Evolutionary conservation across 2,888 invertebrate genomes (phyloP).

Genomic region (Marasmarcha lunaedactyla): DNA sequence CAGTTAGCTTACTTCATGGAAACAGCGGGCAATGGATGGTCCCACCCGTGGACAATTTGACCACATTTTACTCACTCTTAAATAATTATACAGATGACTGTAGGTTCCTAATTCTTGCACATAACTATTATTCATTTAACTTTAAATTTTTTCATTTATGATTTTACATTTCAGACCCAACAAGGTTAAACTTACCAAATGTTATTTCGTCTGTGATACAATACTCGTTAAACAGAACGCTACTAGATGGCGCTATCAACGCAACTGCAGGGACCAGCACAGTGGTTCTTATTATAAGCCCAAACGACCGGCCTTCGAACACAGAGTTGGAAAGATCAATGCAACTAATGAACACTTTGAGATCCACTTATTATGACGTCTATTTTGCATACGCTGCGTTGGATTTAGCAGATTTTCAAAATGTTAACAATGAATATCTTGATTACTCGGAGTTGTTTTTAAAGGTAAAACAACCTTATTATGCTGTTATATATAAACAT

Average conservation of each 20-base stretch:
- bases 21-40: constrained; percentile 72
- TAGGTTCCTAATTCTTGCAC: constrained; percentile 25
- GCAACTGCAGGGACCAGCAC: constrained; percentile 52
- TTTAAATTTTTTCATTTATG: background rate
- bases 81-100: constrained; percentile 49
- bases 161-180: constrained; percentile 59
- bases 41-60: constrained; percentile 68
- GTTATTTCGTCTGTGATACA: constrained; percentile 57
- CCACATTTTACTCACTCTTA: constrained; percentile 43
- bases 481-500: no score
- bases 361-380: constrained; percentile 59
- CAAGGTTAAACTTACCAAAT: constrained; percentile 54
- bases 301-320: constrained; percentile 50
- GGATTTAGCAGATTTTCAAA: constrained; percentile 48
- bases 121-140: background rate
- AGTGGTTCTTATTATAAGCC: constrained; percentile 64
- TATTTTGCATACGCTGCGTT: constrained; percentile 64
- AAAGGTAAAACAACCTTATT: no score
- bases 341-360: constrained; percentile 48
- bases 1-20: constrained; percentile 73
- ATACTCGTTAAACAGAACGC: constrained; percentile 52
- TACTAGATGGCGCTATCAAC: constrained; percentile 33
- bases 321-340: constrained; percentile 45
- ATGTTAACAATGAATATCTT: constrained; percentile 52
- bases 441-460: constrained; percentile 64